These are phyloP conservation scores for Zaprionus obscuricornis DNA, from an alignment of 2,888 invertebrate species.

Conservation along the genomic window DNA sequence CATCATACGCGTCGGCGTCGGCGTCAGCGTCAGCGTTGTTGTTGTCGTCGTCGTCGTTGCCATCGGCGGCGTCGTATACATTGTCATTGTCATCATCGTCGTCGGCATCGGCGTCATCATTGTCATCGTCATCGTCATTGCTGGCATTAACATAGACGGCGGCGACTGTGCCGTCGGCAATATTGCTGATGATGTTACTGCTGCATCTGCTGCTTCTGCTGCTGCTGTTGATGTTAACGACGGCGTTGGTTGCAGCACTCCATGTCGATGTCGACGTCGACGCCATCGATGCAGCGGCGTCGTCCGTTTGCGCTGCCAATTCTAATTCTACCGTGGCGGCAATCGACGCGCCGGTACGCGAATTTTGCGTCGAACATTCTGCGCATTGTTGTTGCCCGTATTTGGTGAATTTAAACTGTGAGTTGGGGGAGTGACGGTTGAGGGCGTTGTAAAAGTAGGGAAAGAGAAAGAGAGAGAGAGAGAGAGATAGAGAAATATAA, in stretches of 20 bases:
- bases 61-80: no score
- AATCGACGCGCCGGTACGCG: constrained; percentile 77
- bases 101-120: no score
- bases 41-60: no score
- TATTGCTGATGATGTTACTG: no score
- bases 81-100: no score
- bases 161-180: no score
- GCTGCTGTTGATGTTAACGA: not conserved
- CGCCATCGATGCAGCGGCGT: constrained; percentile 12
- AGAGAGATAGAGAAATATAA: not conserved
- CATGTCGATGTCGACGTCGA: no score
- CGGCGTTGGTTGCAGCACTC: constrained; percentile 15
- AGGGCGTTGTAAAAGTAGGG: no score
- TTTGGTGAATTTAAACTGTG: constrained; percentile 78
- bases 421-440: constrained; percentile 1
- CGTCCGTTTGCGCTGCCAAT: constrained; percentile 61
- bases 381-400: constrained; percentile 55
- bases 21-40: no score
- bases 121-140: no score
- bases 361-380: constrained; percentile 79
- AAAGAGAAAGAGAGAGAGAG: not conserved
- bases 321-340: constrained; percentile 81
- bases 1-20: not conserved
- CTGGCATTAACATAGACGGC: no score
- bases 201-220: no score